Evolutionary conservation across 2,888 invertebrate species (phyloP).

Genomic region (Drosophila paranaensis): DNA sequence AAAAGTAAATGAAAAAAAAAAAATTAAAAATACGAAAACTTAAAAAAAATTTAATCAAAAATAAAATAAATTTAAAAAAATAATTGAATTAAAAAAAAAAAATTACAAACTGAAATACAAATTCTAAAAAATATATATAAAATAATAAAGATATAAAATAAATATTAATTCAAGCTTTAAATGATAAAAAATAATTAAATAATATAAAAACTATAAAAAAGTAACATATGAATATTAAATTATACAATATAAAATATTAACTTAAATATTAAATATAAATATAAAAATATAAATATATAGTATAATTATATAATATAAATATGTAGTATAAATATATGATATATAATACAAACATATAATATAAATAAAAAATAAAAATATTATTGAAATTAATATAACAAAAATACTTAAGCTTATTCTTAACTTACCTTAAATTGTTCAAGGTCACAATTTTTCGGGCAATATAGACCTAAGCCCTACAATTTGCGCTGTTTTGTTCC

Average conservation of each 20-base stretch:
- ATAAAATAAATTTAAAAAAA: not conserved
- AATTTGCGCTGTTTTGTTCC: not conserved
- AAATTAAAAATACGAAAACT: not conserved
- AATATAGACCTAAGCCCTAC: not conserved
- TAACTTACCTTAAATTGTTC: not conserved
- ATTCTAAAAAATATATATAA: too few species aligned
- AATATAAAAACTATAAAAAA: not conserved
- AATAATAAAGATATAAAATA: too few species aligned
- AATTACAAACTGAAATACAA: too few species aligned
- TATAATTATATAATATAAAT: not conserved
- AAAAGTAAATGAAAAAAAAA: not conserved
- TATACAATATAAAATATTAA: not conserved
- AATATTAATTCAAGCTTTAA: not conserved
- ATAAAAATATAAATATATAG: too few species aligned
- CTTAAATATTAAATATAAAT: too few species aligned
- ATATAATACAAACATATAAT: not conserved
- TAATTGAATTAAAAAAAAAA: too few species aligned
- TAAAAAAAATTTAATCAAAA: too few species aligned
- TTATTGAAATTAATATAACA: not conserved
- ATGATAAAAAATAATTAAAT: not conserved
- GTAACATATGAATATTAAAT: not conserved
- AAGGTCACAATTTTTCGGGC: not conserved
- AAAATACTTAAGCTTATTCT: too few species aligned
- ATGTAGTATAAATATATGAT: too few species aligned
- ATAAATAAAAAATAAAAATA: not conserved